Base-by-base conservation (phyloP, 2,888 invertebrate genomes). In the Lycaena phlaeas region DNA sequence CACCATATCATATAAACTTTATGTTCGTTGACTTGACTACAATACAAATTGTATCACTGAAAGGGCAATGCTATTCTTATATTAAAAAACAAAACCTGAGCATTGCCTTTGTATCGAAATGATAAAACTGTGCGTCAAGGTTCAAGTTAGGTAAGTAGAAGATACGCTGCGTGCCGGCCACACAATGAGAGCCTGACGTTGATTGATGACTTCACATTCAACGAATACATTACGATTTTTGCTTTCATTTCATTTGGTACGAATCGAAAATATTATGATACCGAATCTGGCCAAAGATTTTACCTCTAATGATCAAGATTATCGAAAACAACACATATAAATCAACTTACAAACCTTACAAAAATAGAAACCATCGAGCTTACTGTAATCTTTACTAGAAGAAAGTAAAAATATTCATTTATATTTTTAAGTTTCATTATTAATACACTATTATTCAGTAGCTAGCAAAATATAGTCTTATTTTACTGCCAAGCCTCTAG, bases 191-290 rank as follows among this genome's bases (percentile, higher is more conserved):
- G 71, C 64, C 68, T 49, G 82, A 81, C 82, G 55, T 78, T 82
- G 84, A 84, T 82, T 71, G 77, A 84, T 82, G 76, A 63, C 64
- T 63, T 54, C 61, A 68, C 77, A 77, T 79, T 78, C 69, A 79
- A 79, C 76, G 81, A 82, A 81, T 78, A 82, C 81, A 82, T 82
- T 84, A 84, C 74, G 73, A 82, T 81, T 84, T 81, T 81, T 84
- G 82, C 84, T 82, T 82, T 82, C 81, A 70, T 64, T 63, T 60
- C 61, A 61, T 77, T 76, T 72, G 76, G 81, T 82, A 74, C 71
- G 71, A 77, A 79, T 79, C 77, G 81, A 81, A 75, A 73, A 82
- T 77, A 81, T 77, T 82, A 78, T 79, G 82, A 81, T 81, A 84
- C 78, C 31, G 76, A 77, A 71, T 62, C 69, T 46, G 45, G 36